Base-by-base conservation (phyloP, 2,113 vertebrate species). In the Tamias sibiricus region DNA sequence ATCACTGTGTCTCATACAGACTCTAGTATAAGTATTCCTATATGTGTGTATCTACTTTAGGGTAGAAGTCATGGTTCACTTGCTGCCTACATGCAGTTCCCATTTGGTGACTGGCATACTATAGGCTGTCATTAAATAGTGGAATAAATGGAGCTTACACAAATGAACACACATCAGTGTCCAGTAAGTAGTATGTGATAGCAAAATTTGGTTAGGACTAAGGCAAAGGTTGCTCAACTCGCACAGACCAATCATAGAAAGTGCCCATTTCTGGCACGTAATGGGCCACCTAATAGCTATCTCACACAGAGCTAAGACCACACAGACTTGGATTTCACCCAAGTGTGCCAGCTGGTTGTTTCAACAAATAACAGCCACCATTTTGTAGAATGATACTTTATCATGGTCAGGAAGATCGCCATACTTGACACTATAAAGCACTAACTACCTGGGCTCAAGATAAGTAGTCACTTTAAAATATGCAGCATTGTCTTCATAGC, bases 321-420 rank as follows among this genome's bases (percentile, higher is more conserved):
- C 32, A 77, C 26, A 91, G 52, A 74, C 71, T 72, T 97, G 94
- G 87, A 90, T 95, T 90, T 96, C 64, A 74, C 30, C 87, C 95
- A 97, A 95, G 19, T 66, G 30, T 83, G 24, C 83, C 84, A 97
- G 84, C 92, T 98, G 83, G 75, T 71, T 93, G 42, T 28, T 85
- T 92, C 62, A 96, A 32, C 62, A 97, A 95, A 81, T 91, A 93
- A 62, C 19, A 62, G 44, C 76, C 49, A 89, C 87, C 89, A 79
- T 97, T 95, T 95, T 97, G 76, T 84, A 80, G 35, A 91, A n/a
- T 71, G 37, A 75, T 54, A 91, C 62, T 93, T 88, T 75, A 81
- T 87, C 28, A 62, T 30, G 42, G 42, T 83, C 32, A 90, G 35
- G 94, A 96, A 79, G 26, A 88, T 16, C 90, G 19, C 26, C 49